phyloP scores from a whole-genome alignment of 2,113 vertebrate species.

The Oreotrochilus melanogaster region DNA sequence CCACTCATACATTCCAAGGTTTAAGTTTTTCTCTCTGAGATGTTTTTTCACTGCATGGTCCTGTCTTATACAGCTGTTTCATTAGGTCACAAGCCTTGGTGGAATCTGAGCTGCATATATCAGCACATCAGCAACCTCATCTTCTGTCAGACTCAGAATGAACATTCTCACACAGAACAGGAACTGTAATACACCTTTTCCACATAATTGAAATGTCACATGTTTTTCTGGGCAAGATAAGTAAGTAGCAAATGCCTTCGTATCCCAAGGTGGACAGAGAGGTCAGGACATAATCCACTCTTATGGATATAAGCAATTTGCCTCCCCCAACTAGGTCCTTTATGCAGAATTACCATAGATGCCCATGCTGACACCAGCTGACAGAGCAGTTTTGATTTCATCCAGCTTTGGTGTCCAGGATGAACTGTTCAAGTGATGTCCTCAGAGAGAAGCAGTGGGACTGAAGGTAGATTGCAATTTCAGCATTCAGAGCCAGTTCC shows the following conservation, averaged over 20 bases:
- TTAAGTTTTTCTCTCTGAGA: neutral
- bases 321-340: neutral
- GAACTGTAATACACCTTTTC: neutral
- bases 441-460: neutral
- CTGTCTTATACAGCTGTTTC: neutral
- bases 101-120: neutral
- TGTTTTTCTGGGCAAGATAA: neutral
- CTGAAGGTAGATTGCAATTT: neutral
- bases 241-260: neutral
- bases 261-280: neutral
- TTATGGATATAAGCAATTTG: neutral
- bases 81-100: neutral
- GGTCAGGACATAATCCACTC: neutral
- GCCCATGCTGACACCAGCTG: neutral
- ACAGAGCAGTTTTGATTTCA: neutral
- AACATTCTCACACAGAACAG: neutral
- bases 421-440: neutral
- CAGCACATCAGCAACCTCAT: neutral
- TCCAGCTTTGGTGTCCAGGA: neutral
- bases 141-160: neutral
- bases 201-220: neutral
- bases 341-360: neutral
- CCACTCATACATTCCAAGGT: neutral
- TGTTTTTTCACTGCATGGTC: neutral
- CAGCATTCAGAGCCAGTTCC: neutral